Percentiles rank a stretch among this genome's conserved stretches.
These are phyloP conservation scores for Caenorhabditis wallacei DNA, from an alignment of 2,888 invertebrate species.

Conservation along the genomic window DNA sequence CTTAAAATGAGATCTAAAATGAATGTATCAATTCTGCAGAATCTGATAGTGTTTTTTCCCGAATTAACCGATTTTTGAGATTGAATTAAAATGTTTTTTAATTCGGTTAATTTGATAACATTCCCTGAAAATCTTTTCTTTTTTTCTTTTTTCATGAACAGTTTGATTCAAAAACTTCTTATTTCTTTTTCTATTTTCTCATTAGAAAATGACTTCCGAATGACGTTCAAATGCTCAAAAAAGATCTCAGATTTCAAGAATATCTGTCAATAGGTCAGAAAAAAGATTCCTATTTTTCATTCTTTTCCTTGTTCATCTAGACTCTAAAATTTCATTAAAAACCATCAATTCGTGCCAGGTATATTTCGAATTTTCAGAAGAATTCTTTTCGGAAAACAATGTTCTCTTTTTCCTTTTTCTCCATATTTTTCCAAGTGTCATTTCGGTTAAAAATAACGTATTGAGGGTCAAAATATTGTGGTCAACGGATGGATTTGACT, in stretches of 20 bases:
- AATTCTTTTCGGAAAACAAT: neutral
- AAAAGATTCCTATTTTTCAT: constrained; percentile 10
- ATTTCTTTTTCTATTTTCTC: neutral
- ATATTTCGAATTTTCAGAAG: constrained; percentile 31
- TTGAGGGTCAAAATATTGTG: neutral
- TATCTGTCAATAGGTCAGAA: neutral
- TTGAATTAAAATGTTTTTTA: neutral
- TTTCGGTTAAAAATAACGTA: constrained; percentile 13
- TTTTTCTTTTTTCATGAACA: neutral
- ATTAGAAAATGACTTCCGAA: neutral
- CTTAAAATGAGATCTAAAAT: too few relatives aligned
- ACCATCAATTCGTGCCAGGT: constrained; percentile 36
- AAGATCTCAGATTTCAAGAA: neutral
- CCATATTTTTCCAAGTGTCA: constrained; percentile 18
- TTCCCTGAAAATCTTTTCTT: neutral
- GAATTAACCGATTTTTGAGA: neutral
- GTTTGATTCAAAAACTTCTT: too few relatives aligned
- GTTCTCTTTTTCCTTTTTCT: constrained; percentile 13
- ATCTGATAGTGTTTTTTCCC: neutral
- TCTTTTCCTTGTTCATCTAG: neutral
- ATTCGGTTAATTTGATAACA: neutral
- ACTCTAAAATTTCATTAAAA: constrained; percentile 32
- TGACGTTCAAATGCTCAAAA: neutral
- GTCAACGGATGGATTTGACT: neutral
- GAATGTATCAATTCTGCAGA: too few relatives aligned